phyloP scores from a whole-genome alignment of 2,113 vertebrate genomes.

The Prunella fulvescens region DNA sequence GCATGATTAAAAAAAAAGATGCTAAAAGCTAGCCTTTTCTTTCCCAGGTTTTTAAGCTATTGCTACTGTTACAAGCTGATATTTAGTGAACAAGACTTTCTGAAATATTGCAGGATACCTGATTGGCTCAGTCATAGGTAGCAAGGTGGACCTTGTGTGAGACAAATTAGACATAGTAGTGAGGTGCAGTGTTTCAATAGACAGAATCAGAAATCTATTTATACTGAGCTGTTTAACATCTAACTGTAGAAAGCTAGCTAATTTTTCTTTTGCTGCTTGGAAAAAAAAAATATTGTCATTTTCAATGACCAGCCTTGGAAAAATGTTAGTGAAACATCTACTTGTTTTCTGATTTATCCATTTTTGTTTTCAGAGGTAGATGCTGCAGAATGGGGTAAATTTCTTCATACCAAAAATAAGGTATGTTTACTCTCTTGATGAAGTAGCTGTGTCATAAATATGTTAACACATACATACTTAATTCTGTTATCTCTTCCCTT shows the following conservation, averaged over 20 bases:
- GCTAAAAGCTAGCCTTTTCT: background rate
- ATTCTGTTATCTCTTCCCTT: background rate
- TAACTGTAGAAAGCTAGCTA: background rate
- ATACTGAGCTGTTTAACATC: background rate
- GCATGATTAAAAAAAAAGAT: background rate
- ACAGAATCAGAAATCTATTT: background rate
- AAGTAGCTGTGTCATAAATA: background rate
- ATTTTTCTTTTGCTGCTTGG: background rate
- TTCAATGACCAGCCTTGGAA: background rate
- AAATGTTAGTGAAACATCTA: background rate
- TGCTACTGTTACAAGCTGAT: background rate
- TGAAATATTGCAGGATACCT: background rate
- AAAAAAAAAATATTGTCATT: background rate
- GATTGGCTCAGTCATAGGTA: background rate
- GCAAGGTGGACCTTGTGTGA: background rate
- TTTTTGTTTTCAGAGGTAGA: slow-evolving; percentile 84
- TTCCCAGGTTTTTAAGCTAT: background rate
- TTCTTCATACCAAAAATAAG: slow-evolving; percentile 98
- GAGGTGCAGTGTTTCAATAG: background rate
- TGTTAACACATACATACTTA: background rate
- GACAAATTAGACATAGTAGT: background rate
- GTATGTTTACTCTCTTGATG: slow-evolving; percentile 62
- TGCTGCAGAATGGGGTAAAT: slow-evolving; percentile 97
- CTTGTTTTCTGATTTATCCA: background rate
- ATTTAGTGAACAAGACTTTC: background rate